These are phyloP conservation scores for Potorous gilbertii DNA, from an alignment of 2,797 vertebrate genomes.

Conservation along the genomic window DNA sequence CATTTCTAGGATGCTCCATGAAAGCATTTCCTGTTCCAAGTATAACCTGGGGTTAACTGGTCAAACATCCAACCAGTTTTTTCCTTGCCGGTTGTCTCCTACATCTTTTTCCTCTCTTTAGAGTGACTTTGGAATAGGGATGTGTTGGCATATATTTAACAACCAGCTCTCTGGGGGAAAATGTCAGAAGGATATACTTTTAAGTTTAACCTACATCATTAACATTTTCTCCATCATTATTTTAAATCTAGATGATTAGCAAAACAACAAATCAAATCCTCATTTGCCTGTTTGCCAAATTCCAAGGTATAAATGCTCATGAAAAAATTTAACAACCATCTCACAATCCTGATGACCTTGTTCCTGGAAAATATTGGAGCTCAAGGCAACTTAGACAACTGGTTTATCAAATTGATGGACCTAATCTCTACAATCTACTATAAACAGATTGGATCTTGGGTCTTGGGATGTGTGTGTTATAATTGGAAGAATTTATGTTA, in stretches of 20 bases:
- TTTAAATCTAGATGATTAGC: neutral
- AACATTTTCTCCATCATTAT: neutral
- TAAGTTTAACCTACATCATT: neutral
- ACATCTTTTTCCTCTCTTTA: neutral
- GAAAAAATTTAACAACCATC: neutral
- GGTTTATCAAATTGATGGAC: neutral
- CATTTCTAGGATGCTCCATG: neutral
- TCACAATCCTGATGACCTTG: neutral
- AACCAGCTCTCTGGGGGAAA: neutral
- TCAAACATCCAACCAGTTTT: neutral
- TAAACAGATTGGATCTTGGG: neutral
- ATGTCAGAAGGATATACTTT: neutral
- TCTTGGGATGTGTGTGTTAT: neutral
- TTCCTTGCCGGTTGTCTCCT: neutral
- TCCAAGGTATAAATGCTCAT: neutral
- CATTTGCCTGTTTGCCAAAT: neutral
- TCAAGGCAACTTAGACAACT: neutral
- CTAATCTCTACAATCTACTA: neutral
- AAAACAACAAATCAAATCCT: neutral
- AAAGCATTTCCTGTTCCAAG: neutral
- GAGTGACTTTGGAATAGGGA: neutral
- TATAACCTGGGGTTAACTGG: neutral
- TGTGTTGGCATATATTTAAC: neutral
- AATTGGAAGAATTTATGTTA: neutral
- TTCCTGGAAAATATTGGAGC: neutral